Evolutionary conservation across 2,797 vertebrate genomes (phyloP).

Genomic region (Pristis pectinata): DNA sequence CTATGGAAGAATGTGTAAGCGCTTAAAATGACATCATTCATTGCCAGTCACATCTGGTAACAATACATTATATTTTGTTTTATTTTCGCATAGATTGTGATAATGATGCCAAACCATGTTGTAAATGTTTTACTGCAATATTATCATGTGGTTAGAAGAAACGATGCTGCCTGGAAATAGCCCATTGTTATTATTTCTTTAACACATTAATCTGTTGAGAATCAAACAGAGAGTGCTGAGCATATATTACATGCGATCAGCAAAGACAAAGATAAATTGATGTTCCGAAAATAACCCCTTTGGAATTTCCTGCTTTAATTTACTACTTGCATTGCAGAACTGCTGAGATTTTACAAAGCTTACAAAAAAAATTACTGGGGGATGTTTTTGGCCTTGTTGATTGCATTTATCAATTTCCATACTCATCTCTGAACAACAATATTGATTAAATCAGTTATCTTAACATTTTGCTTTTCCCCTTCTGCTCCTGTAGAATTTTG

Average conservation of each 20-base stretch:
- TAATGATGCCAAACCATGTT: conserved; percentile 11
- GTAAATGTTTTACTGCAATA: conserved; percentile 3
- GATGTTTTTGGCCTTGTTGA: background rate
- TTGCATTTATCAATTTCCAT: background rate
- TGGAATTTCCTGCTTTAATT: background rate
- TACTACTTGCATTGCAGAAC: background rate
- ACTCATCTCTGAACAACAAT: background rate
- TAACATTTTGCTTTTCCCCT: background rate
- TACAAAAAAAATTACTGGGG: background rate
- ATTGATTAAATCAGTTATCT: background rate
- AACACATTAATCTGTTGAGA: background rate
- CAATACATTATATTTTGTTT: background rate
- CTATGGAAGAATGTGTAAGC: background rate
- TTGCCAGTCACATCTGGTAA: conserved; percentile 23
- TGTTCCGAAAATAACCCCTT: background rate
- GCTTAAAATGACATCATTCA: background rate
- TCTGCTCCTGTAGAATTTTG: background rate
- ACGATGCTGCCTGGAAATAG: background rate
- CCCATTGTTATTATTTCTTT: background rate
- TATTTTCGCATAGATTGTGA: background rate
- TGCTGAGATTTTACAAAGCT: background rate
- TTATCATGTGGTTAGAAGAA: background rate
- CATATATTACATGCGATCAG: background rate
- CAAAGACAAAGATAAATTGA: background rate
- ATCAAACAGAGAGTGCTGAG: background rate